Base-by-base conservation (phyloP, 2,888 invertebrate species). In the Diaphora mendica region DNA sequence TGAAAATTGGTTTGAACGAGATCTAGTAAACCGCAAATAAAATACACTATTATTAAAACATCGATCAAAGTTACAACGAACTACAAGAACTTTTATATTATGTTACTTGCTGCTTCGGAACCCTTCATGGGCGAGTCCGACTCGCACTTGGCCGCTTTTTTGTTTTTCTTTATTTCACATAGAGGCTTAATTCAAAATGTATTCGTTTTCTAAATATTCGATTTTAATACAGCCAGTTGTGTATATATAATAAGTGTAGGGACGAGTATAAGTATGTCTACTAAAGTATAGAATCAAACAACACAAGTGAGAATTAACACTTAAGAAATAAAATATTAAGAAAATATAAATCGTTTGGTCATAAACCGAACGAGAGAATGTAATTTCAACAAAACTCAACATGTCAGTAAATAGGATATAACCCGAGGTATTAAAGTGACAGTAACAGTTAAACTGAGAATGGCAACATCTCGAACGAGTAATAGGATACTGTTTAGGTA, bases 401-500 rank as follows among this genome's bases (percentile, higher is more conserved):
- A 73, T 76, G 79, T 82, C 85, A 85, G 85, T 86, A 87, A 88
- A 90, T 89, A 90, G 90, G 87, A 87, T 89, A 89, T 87, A 87
- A 90, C 86, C 74, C 76, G 76, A 71, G 77, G 82, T 79, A 84
- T 83, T 88, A 90, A 91, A 90, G 83, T 81, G 86, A 83, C 84
- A 82, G 78, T 88, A 85, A 87, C 87, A 86, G 87, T 86, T 84
- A 87, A 87, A 89, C 82, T 68, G 83, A 71, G 85, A 89, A 90
- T 87, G 86, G 85, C 75, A 72, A 72, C 69, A 72, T 75, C 72
- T 72, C 72, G 66, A 62, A 72, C 59, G 39, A 64, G 90, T 90
- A 91, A 92, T 91, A 87, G 91, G 89, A 88, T 90, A 88, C 85
- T 87, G 86, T 88, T 86, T 88, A 88, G 89, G 89, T 89, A 88